A percentile compares a stretch with the other conserved stretches of the same genome.
Evolutionary conservation across 2,888 invertebrate genomes (phyloP).

Genomic region (Exocentrus adspersus): DNA sequence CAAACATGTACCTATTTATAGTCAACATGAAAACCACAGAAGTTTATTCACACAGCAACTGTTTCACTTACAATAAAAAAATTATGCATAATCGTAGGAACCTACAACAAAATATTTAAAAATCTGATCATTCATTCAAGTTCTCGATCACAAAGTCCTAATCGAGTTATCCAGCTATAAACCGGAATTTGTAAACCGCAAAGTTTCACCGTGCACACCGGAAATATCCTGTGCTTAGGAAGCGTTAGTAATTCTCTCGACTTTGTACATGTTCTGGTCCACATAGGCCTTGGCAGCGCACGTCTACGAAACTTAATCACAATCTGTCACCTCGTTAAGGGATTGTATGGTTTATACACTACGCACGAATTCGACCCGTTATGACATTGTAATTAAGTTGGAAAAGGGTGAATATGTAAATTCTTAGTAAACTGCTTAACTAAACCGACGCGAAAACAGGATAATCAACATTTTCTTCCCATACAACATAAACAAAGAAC

Average conservation of each 20-base stretch:
- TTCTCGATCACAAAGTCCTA: too few relatives aligned
- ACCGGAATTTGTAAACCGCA: conserved; percentile 40
- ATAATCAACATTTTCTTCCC: background rate
- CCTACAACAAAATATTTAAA: too few relatives aligned
- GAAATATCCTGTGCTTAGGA: conserved; percentile 45
- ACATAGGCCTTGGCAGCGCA: conserved; percentile 12
- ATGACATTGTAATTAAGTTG: conserved; percentile 38
- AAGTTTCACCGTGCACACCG: conserved; percentile 37
- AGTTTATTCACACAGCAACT: too few relatives aligned
- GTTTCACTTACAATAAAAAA: too few relatives aligned
- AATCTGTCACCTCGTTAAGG: conserved; percentile 43
- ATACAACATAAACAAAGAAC: too few relatives aligned
- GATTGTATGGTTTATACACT: conserved; percentile 27
- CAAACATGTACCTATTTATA: too few relatives aligned
- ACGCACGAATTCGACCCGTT: conserved; percentile 30
- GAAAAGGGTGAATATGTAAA: conserved; percentile 36
- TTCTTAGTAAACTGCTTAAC: conserved; percentile 20
- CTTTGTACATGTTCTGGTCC: conserved; percentile 39
- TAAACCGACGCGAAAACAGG: conserved; percentile 6
- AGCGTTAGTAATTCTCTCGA: conserved; percentile 42
- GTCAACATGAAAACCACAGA: too few relatives aligned
- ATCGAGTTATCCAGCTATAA: conserved; percentile 39
- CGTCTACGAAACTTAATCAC: conserved; percentile 35
- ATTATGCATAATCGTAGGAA: too few relatives aligned
- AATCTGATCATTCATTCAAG: too few relatives aligned